Evolutionary conservation across 37 sponge, comb jelly and placozoan genomes (phyloP).

Genomic region (Oscarella lobularis): DNA sequence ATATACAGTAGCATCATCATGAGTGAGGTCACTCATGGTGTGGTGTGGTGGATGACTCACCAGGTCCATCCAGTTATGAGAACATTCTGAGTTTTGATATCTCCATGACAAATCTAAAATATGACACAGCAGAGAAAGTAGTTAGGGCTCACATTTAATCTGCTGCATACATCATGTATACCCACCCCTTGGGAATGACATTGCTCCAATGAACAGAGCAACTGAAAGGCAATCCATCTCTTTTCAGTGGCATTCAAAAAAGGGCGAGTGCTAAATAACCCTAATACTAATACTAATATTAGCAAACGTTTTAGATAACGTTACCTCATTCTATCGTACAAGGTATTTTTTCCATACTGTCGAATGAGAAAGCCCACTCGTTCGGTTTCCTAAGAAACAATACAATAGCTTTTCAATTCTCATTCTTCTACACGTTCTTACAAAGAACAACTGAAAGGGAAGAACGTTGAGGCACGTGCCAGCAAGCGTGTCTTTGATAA

Average conservation of each 20-base stretch:
- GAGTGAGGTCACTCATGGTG: background rate
- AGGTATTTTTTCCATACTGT: constrained; percentile 70
- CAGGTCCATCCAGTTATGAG: constrained; percentile 82
- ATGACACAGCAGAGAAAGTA: constrained; percentile 5
- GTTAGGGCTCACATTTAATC: constrained; percentile 23
- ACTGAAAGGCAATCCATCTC: constrained; percentile 91
- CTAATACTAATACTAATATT: background rate
- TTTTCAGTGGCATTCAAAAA: constrained; percentile 76
- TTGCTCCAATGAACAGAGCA: constrained; percentile 69
- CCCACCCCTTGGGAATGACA: constrained; percentile 52
- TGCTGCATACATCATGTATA: constrained; percentile 3
- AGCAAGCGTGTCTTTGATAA: no score
- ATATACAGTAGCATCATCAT: background rate
- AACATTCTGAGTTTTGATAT: constrained; percentile 96
- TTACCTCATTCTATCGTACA: constrained; percentile 86
- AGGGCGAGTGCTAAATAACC: constrained; percentile 58
- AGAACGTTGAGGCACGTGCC: background rate
- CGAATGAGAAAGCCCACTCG: constrained; percentile 80
- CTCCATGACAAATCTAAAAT: constrained; percentile 70
- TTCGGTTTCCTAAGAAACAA: constrained; percentile 26
- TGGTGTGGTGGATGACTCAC: background rate
- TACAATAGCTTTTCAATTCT: background rate
- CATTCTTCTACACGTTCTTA: constrained; percentile 7
- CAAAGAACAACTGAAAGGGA: background rate
- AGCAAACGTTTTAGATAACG: background rate